These are phyloP conservation scores for Drosophila pseudotakahashii DNA, from an alignment of 2,888 invertebrate species.

Conservation along the genomic window DNA sequence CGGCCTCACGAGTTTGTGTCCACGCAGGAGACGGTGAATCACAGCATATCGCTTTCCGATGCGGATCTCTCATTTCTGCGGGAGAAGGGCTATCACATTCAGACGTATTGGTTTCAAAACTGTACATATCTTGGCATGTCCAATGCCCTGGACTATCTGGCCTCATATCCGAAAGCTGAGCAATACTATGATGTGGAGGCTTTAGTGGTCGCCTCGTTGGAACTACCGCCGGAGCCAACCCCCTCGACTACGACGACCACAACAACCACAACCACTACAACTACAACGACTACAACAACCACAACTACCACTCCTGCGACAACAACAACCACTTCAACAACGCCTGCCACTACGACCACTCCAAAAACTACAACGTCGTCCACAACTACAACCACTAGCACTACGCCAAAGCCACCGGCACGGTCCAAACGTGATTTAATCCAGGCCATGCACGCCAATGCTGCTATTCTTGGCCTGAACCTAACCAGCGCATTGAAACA, in stretches of 20 bases:
- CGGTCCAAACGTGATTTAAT: conserved; percentile 68
- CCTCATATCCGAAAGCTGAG: conserved; percentile 88
- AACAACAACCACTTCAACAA: conserved; percentile 71
- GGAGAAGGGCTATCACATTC: conserved; percentile 85
- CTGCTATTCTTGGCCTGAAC: conserved; percentile 76
- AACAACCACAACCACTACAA: conserved; percentile 84
- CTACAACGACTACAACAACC: conserved; percentile 83
- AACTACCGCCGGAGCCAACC: conserved; percentile 85
- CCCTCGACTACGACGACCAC: conserved; percentile 82
- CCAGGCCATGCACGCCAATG: conserved; percentile 73
- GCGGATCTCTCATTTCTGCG: conserved; percentile 87
- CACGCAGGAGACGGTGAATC: conserved; percentile 86
- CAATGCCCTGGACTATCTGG: conserved; percentile 86
- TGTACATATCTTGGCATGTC: conserved; percentile 89
- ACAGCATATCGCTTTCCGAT: conserved; percentile 86
- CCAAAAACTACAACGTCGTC: conserved; percentile 78
- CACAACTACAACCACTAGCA: conserved; percentile 64
- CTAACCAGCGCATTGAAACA: conserved; percentile 60
- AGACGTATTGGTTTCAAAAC: conserved; percentile 92
- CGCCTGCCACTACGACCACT: conserved; percentile 74
- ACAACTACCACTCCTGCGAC: conserved; percentile 82
- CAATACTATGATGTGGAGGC: conserved; percentile 88
- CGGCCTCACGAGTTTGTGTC: conserved; percentile 87
- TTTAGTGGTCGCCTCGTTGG: conserved; percentile 89
- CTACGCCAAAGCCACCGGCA: conserved; percentile 31